phyloP scores from a whole-genome alignment of 2,888 invertebrate genomes.

The Chromoteleia sp. region DNA sequence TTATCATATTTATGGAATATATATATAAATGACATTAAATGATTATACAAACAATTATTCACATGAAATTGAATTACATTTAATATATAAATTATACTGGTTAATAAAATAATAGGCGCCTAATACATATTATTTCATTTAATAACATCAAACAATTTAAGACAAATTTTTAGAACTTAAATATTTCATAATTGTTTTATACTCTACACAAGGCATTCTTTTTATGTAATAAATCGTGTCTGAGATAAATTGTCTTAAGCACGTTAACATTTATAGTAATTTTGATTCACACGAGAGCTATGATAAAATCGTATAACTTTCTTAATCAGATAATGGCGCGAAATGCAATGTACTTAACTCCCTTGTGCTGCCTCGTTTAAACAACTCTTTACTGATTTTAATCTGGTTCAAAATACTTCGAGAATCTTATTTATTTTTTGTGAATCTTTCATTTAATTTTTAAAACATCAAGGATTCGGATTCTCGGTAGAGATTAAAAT shows the following conservation, averaged over 20 bases:
- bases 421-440: constrained; percentile 57
- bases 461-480: constrained; percentile 33
- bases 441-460: constrained; percentile 47
- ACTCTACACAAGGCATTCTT: not conserved
- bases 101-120: too few relatives aligned
- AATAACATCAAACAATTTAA: too few relatives aligned
- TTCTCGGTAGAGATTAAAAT: constrained; percentile 30
- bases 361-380: constrained; percentile 50
- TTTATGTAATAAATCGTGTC: constrained; percentile 19
- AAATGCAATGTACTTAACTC: constrained; percentile 58
- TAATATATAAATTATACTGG: too few relatives aligned
- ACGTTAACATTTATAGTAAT: constrained; percentile 41
- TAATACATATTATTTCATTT: too few relatives aligned
- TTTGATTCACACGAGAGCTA: constrained; percentile 60
- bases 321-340: constrained; percentile 61
- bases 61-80: too few relatives aligned
- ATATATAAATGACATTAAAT: too few relatives aligned
- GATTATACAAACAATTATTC: too few relatives aligned
- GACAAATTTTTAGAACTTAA: too few relatives aligned
- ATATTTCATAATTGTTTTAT: not conserved
- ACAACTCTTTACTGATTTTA: constrained; percentile 57
- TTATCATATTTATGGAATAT: too few relatives aligned
- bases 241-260: constrained; percentile 31
- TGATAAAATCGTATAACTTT: constrained; percentile 60
- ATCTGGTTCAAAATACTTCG: constrained; percentile 65